Base-by-base conservation (phyloP, 2,888 invertebrate genomes). In the Drosophila mayaguana region DNA sequence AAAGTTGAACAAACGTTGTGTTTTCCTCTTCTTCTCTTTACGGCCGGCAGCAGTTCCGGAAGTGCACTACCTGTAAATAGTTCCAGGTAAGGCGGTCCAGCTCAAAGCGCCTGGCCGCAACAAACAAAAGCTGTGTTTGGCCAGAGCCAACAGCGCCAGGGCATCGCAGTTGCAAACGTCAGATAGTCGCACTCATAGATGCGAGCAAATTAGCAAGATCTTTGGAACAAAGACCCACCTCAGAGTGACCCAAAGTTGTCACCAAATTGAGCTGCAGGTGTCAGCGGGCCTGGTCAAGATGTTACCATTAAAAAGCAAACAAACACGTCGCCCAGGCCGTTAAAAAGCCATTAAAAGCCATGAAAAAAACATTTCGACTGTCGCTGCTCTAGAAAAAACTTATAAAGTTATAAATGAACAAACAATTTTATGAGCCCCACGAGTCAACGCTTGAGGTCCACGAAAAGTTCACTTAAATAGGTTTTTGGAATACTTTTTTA, bases 231-330 rank as follows among this genome's bases (percentile, higher is more conserved):
- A 69, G 68, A 43, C 43, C 22, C 11, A 32, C n/a, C 45, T 59
- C 20, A 62, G 28, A 63, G 75, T 61, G 32, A 25, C 57, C 22
- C 50, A 36, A 14, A 42, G 66, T 74, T 71, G 81, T 72, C 81
- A 57, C 69, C 74, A 69, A 81, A 79, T 70, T 57, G 72, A 89
- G 89, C 68, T 89, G 76, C 84, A 87, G 87, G 84, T 89, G 84
- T 89, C 84, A 89, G 63, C 69, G 42, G 60, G 69, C 61, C 65
- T 88, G 87, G 87, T 86, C 81, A 81, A 81, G 87, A 72, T 77
- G 74, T 54, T 66, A 61, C 59, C 80, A 83, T 43, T 86, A 78
- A 88, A 54, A 54, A 53, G 1, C 16, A 84, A 78, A 75, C 34
- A 70, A 76, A 56, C 56, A 63, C 77, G 65, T 63, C 65, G 78